Evolutionary conservation across 2,797 vertebrate species (phyloP).

Genomic region (Dicrostonyx torquatus): DNA sequence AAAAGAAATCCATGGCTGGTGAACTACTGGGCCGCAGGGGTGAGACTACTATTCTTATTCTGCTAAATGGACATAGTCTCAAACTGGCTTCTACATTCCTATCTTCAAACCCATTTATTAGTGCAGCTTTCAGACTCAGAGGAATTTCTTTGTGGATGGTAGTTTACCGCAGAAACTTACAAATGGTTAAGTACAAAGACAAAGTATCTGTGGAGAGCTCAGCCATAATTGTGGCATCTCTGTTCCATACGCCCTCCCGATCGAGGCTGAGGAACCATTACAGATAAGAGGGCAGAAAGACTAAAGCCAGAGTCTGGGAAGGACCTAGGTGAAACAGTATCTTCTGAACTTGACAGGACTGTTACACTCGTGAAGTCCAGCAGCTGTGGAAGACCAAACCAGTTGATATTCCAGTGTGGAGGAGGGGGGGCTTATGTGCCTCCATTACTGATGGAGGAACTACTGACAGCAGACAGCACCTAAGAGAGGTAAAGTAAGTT

Average conservation of each 20-base stretch:
- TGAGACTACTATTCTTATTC: not conserved
- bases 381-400: not conserved
- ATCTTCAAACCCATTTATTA: not conserved
- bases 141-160: not conserved
- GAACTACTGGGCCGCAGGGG: not conserved
- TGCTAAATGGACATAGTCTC: not conserved
- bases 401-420: not conserved
- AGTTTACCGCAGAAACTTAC: not conserved
- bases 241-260: not conserved
- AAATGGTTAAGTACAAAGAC: not conserved
- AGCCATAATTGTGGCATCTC: not conserved
- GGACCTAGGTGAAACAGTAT: not conserved
- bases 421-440: not conserved
- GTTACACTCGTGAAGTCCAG: not conserved
- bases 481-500: not conserved
- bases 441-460: not conserved
- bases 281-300: not conserved
- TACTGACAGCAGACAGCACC: not conserved
- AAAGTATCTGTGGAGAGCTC: not conserved
- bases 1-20: not conserved
- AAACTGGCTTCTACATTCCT: not conserved
- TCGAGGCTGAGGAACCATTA: not conserved
- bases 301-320: not conserved
- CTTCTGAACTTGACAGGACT: not conserved
- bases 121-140: not conserved